Base-by-base conservation (phyloP, 2,797 vertebrate species). In the Sphaeramia orbicularis region DNA sequence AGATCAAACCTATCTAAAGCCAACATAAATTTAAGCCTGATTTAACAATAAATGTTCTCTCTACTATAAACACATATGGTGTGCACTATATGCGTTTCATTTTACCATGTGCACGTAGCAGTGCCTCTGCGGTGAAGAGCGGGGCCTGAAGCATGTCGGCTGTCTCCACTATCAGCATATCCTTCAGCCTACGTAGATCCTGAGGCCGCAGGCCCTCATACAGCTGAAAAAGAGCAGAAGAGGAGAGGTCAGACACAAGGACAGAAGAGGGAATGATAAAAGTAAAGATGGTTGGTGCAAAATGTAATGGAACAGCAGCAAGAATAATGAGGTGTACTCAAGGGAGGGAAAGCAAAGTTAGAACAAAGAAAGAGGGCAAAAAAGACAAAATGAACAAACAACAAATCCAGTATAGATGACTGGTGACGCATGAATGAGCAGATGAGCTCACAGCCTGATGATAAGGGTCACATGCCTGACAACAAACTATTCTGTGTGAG, bases 121-220 rank as follows among this genome's bases (percentile, higher is more conserved):
- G 94, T 74, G 96, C 98, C 89, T 99, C 98, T 74, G 98, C 97
- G 64, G 98, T 99, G 78, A 99, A 99, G 18, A 99, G 95, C 0
- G 98, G 98, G 15, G 97, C 96, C 86, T 99, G 98, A 67, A 99
- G 94, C 98, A 99, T 99, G 92, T 99, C 98, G 32, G 98, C 98
- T 5, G 98, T 97, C 92, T 99, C 97, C 91, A 99, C 98, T 4
- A 99, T 99, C 90, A 99, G 92, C 98, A 99, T 99, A 88, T 99
- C 98, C 93, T 99, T 99, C 65, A 99, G 93, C 77, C 93, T 94
- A 36, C 98, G 94, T 53, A 99, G 93, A 83, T 99, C 98, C 88
- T 99, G 98, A 81, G 96, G 97, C 63, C 95, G 93, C 77, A 99
- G 89, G 64, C 98, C 98, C 85, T 99, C 98, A 61, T 97, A 98